Conservation (phyloP, 2,113 vertebrate genomes). For the Hylia prasina region DNA sequence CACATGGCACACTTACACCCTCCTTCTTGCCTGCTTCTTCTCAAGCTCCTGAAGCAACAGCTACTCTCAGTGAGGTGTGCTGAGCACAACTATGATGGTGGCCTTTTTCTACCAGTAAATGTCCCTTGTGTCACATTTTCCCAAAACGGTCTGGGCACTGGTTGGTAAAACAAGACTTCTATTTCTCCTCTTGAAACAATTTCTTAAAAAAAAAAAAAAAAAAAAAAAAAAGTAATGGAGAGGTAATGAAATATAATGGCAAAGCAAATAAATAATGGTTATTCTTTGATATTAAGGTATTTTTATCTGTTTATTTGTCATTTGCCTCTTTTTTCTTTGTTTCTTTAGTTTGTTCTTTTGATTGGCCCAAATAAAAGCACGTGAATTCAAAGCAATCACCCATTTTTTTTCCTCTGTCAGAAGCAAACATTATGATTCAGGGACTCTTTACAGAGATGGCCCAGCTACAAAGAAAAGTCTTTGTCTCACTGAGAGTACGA, state of each 20-base stretch:
- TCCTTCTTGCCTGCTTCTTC: background rate
- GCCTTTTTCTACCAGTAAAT: background rate
- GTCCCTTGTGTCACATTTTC: background rate
- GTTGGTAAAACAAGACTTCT: background rate
- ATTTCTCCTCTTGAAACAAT: background rate
- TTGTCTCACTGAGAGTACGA: background rate
- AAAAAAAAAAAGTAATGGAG: background rate
- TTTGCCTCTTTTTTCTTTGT: background rate
- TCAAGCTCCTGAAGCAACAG: background rate
- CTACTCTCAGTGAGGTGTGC: background rate
- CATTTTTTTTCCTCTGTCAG: background rate
- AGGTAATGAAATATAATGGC: background rate
- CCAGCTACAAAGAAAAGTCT: background rate
- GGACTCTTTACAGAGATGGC: background rate
- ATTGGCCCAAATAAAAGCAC: background rate
- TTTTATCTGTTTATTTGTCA: background rate
- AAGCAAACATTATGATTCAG: background rate
- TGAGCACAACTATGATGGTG: background rate
- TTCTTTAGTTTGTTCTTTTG: background rate
- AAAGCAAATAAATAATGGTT: background rate
- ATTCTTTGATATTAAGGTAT: background rate
- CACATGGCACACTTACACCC: fast-evolving
- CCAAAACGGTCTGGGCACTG: background rate
- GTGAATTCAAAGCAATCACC: background rate
- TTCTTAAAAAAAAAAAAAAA: background rate